These are phyloP conservation scores for Caerostris darwini DNA, from an alignment of 1,140 invertebrate genomes.

Conservation along the genomic window DNA sequence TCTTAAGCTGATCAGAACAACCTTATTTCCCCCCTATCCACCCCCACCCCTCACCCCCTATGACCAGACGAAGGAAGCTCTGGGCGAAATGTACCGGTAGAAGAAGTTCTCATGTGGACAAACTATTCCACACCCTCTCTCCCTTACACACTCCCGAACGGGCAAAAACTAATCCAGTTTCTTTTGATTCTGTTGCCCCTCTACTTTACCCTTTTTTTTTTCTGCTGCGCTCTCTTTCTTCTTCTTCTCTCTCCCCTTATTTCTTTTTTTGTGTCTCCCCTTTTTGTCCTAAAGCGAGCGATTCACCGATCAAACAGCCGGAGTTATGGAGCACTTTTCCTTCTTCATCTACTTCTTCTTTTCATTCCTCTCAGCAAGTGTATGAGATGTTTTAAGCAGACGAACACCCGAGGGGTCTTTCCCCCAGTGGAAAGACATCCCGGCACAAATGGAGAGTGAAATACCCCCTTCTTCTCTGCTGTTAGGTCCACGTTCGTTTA, in stretches of 20 bases:
- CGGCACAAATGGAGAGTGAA: slow-evolving; percentile 15
- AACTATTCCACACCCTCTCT: not conserved
- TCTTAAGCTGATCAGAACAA: slow-evolving; percentile 14
- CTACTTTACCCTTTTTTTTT: not conserved
- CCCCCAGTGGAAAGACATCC: not conserved
- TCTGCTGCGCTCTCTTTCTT: not conserved
- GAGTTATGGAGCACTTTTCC: slow-evolving; percentile 40
- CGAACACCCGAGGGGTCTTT: slow-evolving; percentile 12
- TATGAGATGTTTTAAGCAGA: slow-evolving; percentile 40
- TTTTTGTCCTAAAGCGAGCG: slow-evolving; percentile 31
- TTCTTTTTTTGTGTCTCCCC: not conserved
- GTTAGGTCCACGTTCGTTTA: not conserved
- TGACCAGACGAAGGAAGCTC: not conserved
- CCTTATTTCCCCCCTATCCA: not conserved
- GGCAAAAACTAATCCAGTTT: slow-evolving; percentile 46
- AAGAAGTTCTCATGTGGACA: slow-evolving; percentile 45
- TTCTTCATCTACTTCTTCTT: not conserved
- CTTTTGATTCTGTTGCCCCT: slow-evolving; percentile 48
- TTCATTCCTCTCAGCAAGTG: slow-evolving; percentile 11
- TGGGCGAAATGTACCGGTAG: slow-evolving; percentile 25
- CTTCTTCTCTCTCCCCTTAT: not conserved
- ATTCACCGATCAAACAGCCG: slow-evolving; percentile 39
- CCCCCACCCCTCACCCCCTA: not conserved
- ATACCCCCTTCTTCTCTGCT: not conserved
- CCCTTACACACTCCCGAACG: not conserved